phyloP scores from a whole-genome alignment of 2,797 vertebrate genomes.

The Mus spretus region DNA sequence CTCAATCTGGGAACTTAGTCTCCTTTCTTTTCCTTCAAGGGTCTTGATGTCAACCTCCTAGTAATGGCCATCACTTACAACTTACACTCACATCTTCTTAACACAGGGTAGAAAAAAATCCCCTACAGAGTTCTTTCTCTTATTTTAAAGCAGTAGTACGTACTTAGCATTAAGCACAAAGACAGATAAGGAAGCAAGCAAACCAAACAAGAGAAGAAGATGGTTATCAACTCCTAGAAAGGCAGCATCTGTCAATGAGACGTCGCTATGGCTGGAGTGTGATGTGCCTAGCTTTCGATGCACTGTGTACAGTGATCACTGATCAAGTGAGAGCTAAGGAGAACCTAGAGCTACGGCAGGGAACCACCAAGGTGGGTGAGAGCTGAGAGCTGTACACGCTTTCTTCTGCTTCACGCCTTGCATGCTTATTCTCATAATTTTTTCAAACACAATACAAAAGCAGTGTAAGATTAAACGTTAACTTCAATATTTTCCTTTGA shows the following conservation, averaged over 20 bases:
- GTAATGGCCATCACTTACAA: neutral
- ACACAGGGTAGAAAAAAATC: neutral
- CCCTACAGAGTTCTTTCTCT: slow-evolving; percentile 38
- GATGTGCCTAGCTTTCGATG: slow-evolving; percentile 50
- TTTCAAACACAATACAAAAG: slow-evolving; percentile 19
- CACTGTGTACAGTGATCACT: slow-evolving; percentile 36
- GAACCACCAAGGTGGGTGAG: neutral
- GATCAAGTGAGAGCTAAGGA: slow-evolving; percentile 59
- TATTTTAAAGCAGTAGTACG: slow-evolving; percentile 43
- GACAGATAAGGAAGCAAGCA: slow-evolving; percentile 62
- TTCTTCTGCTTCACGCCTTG: slow-evolving; percentile 11
- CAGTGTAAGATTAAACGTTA: neutral
- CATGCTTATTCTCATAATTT: slow-evolving; percentile 5
- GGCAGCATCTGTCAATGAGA: slow-evolving; percentile 64
- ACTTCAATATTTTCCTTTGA: slow-evolving; percentile 31
- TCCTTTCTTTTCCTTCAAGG: slow-evolving; percentile 45
- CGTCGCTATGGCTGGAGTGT: slow-evolving; percentile 60
- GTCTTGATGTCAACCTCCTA: slow-evolving; percentile 18
- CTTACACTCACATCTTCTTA: slow-evolving; percentile 34
- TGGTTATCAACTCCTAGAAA: slow-evolving; percentile 54
- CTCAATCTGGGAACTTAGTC: neutral
- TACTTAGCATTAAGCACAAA: slow-evolving; percentile 49
- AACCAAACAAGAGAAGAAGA: slow-evolving; percentile 17
- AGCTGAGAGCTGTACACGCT: neutral
- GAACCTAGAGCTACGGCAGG: neutral